These are phyloP conservation scores for Hippocampus barbouri DNA, from an alignment of 2,113 vertebrate species.

Conservation along the genomic window DNA sequence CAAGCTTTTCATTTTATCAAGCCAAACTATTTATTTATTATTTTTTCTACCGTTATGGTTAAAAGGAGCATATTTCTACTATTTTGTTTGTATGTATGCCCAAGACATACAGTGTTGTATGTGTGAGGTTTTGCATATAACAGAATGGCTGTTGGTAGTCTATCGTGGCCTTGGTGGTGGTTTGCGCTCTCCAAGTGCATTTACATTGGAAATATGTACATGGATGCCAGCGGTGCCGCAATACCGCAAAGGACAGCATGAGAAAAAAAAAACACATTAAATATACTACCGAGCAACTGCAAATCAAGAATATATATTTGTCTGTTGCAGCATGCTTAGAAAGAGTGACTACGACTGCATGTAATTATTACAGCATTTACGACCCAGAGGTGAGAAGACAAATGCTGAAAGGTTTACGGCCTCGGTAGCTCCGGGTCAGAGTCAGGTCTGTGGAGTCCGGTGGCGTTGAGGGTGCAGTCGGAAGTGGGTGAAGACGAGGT, in stretches of 20 bases:
- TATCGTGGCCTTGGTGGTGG: not conserved
- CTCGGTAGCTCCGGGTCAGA: constrained; percentile 87
- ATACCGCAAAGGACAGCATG: constrained; percentile 33
- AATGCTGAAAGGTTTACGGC: constrained; percentile 64
- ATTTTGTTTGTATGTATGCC: not conserved
- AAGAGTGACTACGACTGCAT: constrained; percentile 34
- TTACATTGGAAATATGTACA: constrained; percentile 11
- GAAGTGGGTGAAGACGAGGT: constrained; percentile 79
- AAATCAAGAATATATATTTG: constrained; percentile 50
- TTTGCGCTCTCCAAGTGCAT: not conserved
- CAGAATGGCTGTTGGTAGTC: not conserved
- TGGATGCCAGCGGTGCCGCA: constrained; percentile 25
- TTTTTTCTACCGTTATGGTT: not conserved
- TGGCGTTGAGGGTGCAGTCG: constrained; percentile 74
- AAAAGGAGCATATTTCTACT: not conserved
- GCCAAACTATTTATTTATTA: not conserved
- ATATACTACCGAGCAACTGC: constrained; percentile 46
- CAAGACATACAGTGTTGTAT: not conserved
- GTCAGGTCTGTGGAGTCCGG: constrained; percentile 84
- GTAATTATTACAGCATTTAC: constrained; percentile 48
- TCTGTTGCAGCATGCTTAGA: constrained; percentile 60
- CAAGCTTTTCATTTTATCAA: not conserved
- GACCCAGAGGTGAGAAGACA: constrained; percentile 33
- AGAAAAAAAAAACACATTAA: constrained; percentile 47
- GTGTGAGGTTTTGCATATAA: not conserved